Evolutionary conservation across 2,888 invertebrate species (phyloP).

Genomic region (Cetonia aurata): DNA sequence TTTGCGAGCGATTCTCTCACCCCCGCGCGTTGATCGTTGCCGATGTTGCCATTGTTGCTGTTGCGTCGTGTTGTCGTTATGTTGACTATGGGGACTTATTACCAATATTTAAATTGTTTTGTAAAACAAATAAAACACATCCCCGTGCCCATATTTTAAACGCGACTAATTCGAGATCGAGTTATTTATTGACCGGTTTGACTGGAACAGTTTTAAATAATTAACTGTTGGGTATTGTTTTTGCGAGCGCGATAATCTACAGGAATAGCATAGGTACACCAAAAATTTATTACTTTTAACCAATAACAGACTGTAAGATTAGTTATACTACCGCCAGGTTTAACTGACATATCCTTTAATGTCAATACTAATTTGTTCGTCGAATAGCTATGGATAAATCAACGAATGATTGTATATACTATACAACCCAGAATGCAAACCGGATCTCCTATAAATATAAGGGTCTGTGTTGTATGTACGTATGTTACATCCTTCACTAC

Average conservation of each 20-base stretch:
- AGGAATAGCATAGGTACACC: neutral
- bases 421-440: too few species aligned
- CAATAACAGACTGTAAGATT: too few species aligned
- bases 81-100: constrained; percentile 37
- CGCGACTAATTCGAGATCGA: constrained; percentile 27
- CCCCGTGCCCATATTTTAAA: constrained; percentile 34
- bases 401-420: too few species aligned
- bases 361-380: too few species aligned
- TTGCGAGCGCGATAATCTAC: neutral
- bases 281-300: neutral
- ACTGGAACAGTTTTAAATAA: constrained; percentile 34
- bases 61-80: constrained; percentile 18
- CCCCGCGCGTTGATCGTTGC: constrained; percentile 11
- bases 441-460: too few species aligned
- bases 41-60: neutral
- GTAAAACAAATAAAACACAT: constrained; percentile 41
- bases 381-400: too few species aligned
- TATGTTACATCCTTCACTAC: too few species aligned
- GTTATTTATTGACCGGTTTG: constrained; percentile 32
- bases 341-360: too few species aligned
- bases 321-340: too few species aligned
- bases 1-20: constrained; percentile 19
- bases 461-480: too few species aligned
- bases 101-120: constrained; percentile 42
- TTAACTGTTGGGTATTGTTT: constrained; percentile 29